Conservation (phyloP, 2,113 vertebrate species). For the Larimichthys crocea region DNA sequence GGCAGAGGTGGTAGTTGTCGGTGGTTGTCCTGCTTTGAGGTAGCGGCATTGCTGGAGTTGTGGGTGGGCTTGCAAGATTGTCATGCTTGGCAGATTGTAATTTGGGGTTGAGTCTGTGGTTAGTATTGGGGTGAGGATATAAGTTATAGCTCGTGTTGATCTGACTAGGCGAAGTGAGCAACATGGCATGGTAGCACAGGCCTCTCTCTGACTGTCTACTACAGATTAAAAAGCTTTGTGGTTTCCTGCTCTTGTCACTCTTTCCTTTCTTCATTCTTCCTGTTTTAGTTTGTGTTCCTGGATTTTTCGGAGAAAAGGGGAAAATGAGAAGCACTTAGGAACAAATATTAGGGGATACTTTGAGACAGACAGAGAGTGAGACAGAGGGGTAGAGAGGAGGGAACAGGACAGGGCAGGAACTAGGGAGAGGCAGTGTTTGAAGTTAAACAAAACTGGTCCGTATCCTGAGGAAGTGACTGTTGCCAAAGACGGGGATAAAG, state of each 20-base stretch:
- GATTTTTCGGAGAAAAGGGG: constrained; percentile 24
- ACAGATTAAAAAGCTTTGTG: constrained; percentile 44
- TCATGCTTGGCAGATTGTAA: constrained; percentile 76
- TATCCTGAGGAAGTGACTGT: constrained; percentile 80
- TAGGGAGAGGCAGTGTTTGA: constrained; percentile 73
- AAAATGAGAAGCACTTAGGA: constrained; percentile 40
- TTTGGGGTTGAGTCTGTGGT: constrained; percentile 79
- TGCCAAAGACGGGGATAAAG: constrained; percentile 80
- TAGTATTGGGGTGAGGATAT: constrained; percentile 75
- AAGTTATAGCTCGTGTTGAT: constrained; percentile 71
- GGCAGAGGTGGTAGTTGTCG: constrained; percentile 75
- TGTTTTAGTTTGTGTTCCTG: constrained; percentile 35
- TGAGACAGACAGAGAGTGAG: constrained; percentile 36
- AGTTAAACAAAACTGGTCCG: constrained; percentile 75
- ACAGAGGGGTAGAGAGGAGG: constrained; percentile 34
- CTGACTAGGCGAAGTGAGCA: constrained; percentile 60
- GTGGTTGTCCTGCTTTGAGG: constrained; percentile 72
- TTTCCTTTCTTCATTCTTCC: constrained; percentile 31
- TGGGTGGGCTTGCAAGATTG: constrained; percentile 80
- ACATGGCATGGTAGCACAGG: constrained; percentile 45
- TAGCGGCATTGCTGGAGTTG: constrained; percentile 66
- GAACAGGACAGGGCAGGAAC: constrained; percentile 67
- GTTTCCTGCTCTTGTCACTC: constrained; percentile 51
- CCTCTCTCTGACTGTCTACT: constrained; percentile 34
- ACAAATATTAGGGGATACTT: constrained; percentile 29